Conservation (phyloP, 2,797 vertebrate genomes). For the Parauchenoglanis ngamensis region DNA sequence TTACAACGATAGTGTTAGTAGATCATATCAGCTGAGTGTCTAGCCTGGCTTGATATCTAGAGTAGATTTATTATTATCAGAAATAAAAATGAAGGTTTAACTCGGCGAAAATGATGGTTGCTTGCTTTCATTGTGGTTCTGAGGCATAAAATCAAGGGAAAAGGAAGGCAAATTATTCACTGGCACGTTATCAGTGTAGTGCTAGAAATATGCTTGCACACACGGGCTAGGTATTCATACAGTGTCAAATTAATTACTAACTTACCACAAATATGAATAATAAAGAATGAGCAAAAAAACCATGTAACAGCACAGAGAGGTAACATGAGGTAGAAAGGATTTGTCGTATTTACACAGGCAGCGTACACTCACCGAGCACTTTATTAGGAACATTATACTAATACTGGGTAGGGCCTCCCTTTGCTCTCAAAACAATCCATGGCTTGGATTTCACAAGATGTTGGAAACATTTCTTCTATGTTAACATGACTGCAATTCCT, state of each 20-base stretch:
- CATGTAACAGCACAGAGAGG: background rate
- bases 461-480: too few species aligned
- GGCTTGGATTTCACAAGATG: too few species aligned
- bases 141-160: background rate
- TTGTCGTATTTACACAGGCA: background rate
- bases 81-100: background rate
- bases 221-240: background rate
- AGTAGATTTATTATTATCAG: background rate
- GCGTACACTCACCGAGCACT: too few species aligned
- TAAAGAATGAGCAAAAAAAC: background rate
- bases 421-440: too few species aligned
- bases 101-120: background rate
- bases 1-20: too few species aligned
- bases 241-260: background rate
- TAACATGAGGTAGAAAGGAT: background rate
- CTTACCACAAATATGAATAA: background rate
- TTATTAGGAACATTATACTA: too few species aligned
- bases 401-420: too few species aligned
- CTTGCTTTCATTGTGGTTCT: background rate
- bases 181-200: background rate
- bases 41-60: background rate
- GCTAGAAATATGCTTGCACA: background rate
- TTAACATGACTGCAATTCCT: too few species aligned
- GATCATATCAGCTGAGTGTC: background rate
- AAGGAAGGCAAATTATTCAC: background rate